These are phyloP conservation scores for Dorcus parallelipipedus DNA, from an alignment of 2,888 invertebrate genomes.

Conservation along the genomic window DNA sequence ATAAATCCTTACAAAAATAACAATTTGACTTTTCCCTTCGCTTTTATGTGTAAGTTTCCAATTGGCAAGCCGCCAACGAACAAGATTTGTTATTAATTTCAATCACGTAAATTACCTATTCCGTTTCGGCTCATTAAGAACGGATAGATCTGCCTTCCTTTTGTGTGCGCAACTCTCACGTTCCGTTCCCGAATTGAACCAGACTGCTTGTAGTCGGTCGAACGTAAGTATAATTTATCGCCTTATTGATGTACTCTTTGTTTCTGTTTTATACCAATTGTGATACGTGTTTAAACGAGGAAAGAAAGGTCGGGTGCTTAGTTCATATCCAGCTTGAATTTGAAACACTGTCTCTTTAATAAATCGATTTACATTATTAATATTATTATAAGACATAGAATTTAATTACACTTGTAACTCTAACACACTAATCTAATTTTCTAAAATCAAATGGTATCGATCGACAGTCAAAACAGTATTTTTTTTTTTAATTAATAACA, in stretches of 20 bases:
- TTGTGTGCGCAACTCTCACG: background rate
- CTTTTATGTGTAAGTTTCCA: slow-evolving; percentile 26
- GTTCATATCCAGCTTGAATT: too few relatives aligned
- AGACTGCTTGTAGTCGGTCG: slow-evolving; percentile 26
- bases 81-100: slow-evolving; percentile 20
- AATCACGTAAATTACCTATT: slow-evolving; percentile 11
- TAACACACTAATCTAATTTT: too few relatives aligned
- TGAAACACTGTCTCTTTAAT: too few relatives aligned
- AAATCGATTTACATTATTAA: too few relatives aligned
- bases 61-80: slow-evolving; percentile 25
- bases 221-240: slow-evolving; percentile 16
- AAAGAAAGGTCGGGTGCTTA: too few relatives aligned
- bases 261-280: slow-evolving; percentile 6
- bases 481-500: too few relatives aligned
- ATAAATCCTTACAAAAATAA: slow-evolving; percentile 28
- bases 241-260: slow-evolving; percentile 10
- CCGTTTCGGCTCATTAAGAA: slow-evolving; percentile 14
- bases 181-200: slow-evolving; percentile 5
- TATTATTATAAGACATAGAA: too few relatives aligned
- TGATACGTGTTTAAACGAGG: background rate
- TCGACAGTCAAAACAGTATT: too few relatives aligned
- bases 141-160: background rate
- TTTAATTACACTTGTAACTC: too few relatives aligned
- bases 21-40: slow-evolving; percentile 28
- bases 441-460: too few relatives aligned